Evolutionary conservation across 2,113 vertebrate genomes (phyloP), one percentile per base, ranked within the genome.

Genomic region (Pelodiscus sinensis): DNA sequence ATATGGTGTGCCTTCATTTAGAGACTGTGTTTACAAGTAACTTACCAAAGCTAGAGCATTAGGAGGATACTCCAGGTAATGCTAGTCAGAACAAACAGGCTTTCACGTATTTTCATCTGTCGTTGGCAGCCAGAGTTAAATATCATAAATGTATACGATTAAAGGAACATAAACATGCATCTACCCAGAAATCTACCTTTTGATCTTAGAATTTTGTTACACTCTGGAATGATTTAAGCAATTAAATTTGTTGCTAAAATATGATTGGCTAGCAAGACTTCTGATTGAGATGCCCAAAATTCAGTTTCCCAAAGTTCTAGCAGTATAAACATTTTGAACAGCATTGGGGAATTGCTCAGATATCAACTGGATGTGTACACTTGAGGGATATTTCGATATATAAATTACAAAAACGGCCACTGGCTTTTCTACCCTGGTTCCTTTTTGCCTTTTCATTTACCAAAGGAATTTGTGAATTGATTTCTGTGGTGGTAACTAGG

Each of bases 131-230:
- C 68, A 79, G 81, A 83, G 83, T 78, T 78, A 92, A 96, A 96
- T 89, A 91, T 92, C 79, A 89, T 65, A 82, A 87, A 1, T 68
- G 85, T 92, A 51, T 96, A 73, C 82, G 94, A 82, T 92, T 93
- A 90, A 96, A 95, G 87, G 85, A 79, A 95, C 96, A 92, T 96
- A 92, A 90, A 85, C 92, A n/a, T 90, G 71, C 92, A 60, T 87
- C 57, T 90, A 86, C 85, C 87, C 81, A 84, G 80, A 93, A 88
- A 81, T 57, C 10, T 25, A 54, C 25, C 88, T 31, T 71, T 95
- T 96, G 89, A 95, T 97, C 94, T 60, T 86, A 52, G 2, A 15
- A 88, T 87, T 90, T 93, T 83, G 68, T 96, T 95, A 85, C 50
- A 38, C 94, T 96, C 92, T 86, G 90, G 50, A 90, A 81, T 93